Evolutionary conservation across 92 coral and sea anemone genomes (phyloP).

Genomic region (Phenganax subtilis): DNA sequence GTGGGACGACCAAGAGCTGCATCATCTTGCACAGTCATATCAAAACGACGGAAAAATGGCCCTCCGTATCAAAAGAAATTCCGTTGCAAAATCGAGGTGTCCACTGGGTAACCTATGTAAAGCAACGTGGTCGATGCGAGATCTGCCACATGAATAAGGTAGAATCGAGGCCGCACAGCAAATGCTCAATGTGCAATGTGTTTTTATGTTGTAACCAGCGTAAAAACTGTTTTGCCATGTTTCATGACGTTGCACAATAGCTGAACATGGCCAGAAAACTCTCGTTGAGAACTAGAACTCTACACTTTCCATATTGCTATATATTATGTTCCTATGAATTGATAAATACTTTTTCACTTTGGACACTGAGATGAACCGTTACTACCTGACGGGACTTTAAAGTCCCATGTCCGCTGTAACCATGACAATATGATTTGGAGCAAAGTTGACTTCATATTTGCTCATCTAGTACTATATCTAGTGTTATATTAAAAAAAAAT

Average conservation of each 20-base stretch:
- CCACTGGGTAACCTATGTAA: conserved; percentile 50
- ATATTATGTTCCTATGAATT: too few species aligned
- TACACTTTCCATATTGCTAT: not conserved
- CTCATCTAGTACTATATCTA: too few species aligned
- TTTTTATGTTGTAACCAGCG: conserved; percentile 11
- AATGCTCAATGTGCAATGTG: conserved; percentile 21
- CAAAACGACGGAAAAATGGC: conserved; percentile 39
- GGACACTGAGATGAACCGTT: too few species aligned
- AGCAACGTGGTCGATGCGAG: conserved; percentile 53
- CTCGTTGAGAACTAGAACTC: conserved; percentile 14
- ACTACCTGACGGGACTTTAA: too few species aligned
- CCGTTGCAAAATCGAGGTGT: conserved; percentile 51
- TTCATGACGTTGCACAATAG: conserved; percentile 1
- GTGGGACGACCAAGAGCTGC: conserved; percentile 44
- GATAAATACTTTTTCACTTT: too few species aligned
- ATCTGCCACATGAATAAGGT: conserved; percentile 32
- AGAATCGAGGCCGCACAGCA: conserved; percentile 1
- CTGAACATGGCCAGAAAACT: conserved; percentile 9
- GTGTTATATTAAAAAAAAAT: too few species aligned
- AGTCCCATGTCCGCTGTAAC: too few species aligned
- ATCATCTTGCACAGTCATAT: conserved; percentile 40
- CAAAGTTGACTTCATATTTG: too few species aligned
- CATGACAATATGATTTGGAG: too few species aligned
- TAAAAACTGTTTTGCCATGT: not conserved
- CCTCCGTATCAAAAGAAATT: conserved; percentile 37